These are phyloP conservation scores for Trinorchestia longiramus DNA, from an alignment of 1,140 invertebrate genomes.

Conservation along the genomic window DNA sequence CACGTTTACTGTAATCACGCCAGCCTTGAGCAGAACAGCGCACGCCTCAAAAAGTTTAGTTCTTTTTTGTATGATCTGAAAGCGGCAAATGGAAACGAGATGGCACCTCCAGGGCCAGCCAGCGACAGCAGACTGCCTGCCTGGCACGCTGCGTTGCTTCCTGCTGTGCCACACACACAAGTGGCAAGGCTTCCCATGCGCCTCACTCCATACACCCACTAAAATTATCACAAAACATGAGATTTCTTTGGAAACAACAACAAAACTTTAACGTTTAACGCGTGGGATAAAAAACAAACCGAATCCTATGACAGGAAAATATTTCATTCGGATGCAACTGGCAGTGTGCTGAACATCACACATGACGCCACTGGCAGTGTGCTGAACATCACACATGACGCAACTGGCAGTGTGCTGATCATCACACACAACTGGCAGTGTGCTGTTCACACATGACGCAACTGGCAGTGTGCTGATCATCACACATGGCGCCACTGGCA, in stretches of 20 bases:
- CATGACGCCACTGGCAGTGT: too few species aligned
- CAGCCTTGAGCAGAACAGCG: background rate
- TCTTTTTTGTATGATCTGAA: background rate
- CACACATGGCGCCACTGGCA: too few species aligned
- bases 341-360: too few species aligned
- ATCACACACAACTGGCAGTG: too few species aligned
- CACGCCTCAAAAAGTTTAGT: background rate
- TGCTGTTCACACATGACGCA: too few species aligned
- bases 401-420: too few species aligned
- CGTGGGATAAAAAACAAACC: background rate
- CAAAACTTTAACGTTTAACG: too few species aligned
- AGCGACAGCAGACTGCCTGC: too few species aligned
- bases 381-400: too few species aligned
- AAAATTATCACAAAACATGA: background rate
- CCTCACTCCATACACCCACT: background rate
- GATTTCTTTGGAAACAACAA: background rate
- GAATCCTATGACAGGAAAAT: background rate
- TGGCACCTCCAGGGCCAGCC: background rate
- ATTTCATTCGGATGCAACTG: background rate
- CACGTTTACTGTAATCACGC: background rate
- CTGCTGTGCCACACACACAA: background rate
- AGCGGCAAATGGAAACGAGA: background rate
- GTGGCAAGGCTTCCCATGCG: background rate
- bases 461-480: too few species aligned
- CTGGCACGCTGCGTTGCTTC: background rate